A percentile compares a stretch with the other conserved stretches of the same genome.
phyloP scores from a whole-genome alignment of 2,113 vertebrate genomes.

The Podarcis cretensis region DNA sequence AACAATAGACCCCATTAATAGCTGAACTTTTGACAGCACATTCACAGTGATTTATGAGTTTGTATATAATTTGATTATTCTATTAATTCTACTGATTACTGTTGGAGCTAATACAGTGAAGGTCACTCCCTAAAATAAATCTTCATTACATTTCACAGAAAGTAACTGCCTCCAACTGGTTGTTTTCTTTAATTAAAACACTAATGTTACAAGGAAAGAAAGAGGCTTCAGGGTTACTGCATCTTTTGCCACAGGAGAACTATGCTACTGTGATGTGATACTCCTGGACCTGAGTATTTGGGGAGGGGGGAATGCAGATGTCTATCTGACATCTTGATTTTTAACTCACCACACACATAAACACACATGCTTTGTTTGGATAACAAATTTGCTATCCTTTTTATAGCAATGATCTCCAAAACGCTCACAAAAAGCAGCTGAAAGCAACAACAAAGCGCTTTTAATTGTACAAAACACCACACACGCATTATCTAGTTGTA shows the following conservation, averaged over 20 bases:
- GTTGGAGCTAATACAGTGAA: conserved; percentile 85
- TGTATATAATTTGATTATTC: conserved; percentile 92
- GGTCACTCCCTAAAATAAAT: conserved; percentile 90
- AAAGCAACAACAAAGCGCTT: neutral
- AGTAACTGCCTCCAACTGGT: conserved; percentile 84
- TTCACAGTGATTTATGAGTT: conserved; percentile 87
- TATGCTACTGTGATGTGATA: conserved; percentile 55
- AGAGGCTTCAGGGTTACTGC: conserved; percentile 64
- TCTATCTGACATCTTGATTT: conserved; percentile 51
- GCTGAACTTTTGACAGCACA: conserved; percentile 80
- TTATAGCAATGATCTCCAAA: neutral
- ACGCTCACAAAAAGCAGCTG: neutral
- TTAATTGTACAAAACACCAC: neutral
- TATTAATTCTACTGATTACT: conserved; percentile 92
- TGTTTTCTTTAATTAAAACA: conserved; percentile 91
- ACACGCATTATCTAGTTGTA: too few species aligned
- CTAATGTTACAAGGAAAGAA: conserved; percentile 84
- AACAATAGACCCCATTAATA: conserved; percentile 86
- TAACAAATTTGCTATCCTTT: neutral
- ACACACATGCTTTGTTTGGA: neutral
- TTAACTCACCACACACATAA: conserved; percentile 15
- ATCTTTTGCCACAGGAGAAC: conserved; percentile 65
- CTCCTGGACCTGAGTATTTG: conserved; percentile 54
- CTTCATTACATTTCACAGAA: conserved; percentile 84
- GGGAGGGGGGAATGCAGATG: conserved; percentile 53